Evolutionary conservation across 2,888 invertebrate species (phyloP), one percentile per base, ranked within the genome.

Genomic region (Norana najaformis): DNA sequence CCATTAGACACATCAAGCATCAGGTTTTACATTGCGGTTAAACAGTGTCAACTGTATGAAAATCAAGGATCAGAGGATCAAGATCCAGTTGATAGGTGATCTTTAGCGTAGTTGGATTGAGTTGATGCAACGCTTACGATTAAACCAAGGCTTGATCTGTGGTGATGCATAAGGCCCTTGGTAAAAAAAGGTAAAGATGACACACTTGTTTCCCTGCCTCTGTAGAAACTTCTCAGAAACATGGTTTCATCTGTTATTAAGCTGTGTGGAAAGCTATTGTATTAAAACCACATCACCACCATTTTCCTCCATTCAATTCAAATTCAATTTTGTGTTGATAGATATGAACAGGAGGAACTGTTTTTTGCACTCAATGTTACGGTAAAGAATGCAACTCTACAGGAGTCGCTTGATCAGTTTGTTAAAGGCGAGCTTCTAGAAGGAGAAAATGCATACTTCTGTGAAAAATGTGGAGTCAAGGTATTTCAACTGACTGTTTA

Each of bases 361-460:
- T 96, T 96, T 93, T 94, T 95, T 92, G 95, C 95, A 0, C 93
- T 96, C 82, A 95, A 95, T 92, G 93, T 96, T 91, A 95, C 95
- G 0, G 95, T 96, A 85, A 95, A 95, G 93, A 95, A 95, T 91
- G 94, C 94, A 88, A 95, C 94, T 35, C 93, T 96, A 88, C 94
- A 95, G 91, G 95, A 96, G 91, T 95, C 95, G 1, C 93, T 96
- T 47, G 95, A 95, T 90, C 95, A 95, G 93, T 96, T 95, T 94
- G 95, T 96, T 4, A 95, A 95, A 91, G 96, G 95, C 30, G 96
- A 96, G 92, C 93, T 96, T 36, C 93, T 96, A 91, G 96, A 96
- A 92, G 96, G 96, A n/a, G 95, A 95, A 92, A 96, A 96, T 93
- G 95, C 96, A 16, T 96, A 95, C 93, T 95, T 95, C 92, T 96